A percentile compares a stretch with the other conserved stretches of the same genome.
Conservation (phyloP, 2,797 vertebrate genomes). For the Steatocranus sp. region DNA sequence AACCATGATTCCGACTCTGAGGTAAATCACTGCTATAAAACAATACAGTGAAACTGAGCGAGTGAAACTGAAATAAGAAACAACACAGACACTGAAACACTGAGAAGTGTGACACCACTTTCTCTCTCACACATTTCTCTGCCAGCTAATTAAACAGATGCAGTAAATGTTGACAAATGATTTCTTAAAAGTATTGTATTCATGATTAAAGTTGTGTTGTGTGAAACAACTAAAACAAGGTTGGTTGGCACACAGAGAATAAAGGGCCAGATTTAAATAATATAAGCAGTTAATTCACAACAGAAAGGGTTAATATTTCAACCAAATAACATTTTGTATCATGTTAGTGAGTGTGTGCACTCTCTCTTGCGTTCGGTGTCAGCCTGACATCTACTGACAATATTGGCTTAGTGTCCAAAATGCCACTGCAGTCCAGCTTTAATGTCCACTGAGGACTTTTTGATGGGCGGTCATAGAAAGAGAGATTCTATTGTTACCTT, state of each 20-base stretch:
- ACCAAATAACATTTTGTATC: accelerated
- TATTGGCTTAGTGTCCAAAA: accelerated
- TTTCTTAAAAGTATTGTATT: not conserved
- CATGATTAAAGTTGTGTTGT: accelerated
- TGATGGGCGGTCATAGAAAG: not conserved
- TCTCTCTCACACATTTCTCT: not conserved
- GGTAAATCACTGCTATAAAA: not conserved
- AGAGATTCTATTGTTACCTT: accelerated
- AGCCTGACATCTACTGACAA: not conserved
- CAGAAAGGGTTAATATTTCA: accelerated
- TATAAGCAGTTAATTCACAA: not conserved
- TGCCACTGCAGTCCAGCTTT: accelerated
- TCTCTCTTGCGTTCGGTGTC: accelerated
- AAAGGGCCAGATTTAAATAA: accelerated
- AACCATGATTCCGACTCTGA: not conserved
- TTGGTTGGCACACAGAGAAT: accelerated
- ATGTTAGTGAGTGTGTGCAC: not conserved
- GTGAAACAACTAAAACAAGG: accelerated
- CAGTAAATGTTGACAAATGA: accelerated
- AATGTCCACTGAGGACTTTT: not conserved
- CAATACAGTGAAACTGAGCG: not conserved
- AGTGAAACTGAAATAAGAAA: not conserved
- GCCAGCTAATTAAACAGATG: not conserved
- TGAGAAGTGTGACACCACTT: not conserved
- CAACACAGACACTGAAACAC: too few relatives aligned